Percentiles rank a stretch among this genome's conserved stretches.
phyloP scores from a whole-genome alignment of 2,797 vertebrate species.

The Peromyscus melanophrys region DNA sequence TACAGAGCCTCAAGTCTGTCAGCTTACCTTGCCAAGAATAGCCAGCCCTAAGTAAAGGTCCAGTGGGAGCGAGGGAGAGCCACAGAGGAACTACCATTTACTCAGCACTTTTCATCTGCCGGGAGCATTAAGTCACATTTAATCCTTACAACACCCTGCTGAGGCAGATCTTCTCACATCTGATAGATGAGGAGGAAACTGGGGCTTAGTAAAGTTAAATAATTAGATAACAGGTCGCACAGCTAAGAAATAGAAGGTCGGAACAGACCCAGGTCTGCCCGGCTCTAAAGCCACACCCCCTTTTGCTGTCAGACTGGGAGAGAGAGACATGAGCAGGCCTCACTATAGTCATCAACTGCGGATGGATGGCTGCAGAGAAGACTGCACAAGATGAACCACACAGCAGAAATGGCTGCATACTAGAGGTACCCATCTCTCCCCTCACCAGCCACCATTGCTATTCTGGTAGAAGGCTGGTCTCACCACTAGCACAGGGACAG shows the following conservation, averaged over 20 bases:
- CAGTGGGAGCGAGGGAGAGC: not conserved
- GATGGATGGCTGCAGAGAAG: not conserved
- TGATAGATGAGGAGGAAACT: slow-evolving; percentile 19
- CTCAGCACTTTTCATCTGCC: not conserved
- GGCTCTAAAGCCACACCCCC: not conserved
- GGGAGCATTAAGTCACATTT: not conserved
- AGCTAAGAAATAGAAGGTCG: not conserved
- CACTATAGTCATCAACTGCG: accelerated
- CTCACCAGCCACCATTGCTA: not conserved
- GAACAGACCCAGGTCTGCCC: not conserved
- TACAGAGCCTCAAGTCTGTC: not conserved
- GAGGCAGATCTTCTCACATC: not conserved
- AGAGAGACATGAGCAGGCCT: not conserved
- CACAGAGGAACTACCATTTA: not conserved
- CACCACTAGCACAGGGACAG: not conserved
- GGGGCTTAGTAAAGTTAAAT: not conserved
- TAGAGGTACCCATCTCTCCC: not conserved
- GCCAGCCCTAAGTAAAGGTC: not conserved
- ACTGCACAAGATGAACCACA: not conserved
- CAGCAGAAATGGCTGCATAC: not conserved
- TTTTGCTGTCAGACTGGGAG: no score
- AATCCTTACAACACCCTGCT: not conserved
- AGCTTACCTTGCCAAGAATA: not conserved
- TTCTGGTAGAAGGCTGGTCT: not conserved
- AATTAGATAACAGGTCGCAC: not conserved